Evolutionary conservation across 2,888 invertebrate species (phyloP).

Genomic region (Ceraclea dissimilis): DNA sequence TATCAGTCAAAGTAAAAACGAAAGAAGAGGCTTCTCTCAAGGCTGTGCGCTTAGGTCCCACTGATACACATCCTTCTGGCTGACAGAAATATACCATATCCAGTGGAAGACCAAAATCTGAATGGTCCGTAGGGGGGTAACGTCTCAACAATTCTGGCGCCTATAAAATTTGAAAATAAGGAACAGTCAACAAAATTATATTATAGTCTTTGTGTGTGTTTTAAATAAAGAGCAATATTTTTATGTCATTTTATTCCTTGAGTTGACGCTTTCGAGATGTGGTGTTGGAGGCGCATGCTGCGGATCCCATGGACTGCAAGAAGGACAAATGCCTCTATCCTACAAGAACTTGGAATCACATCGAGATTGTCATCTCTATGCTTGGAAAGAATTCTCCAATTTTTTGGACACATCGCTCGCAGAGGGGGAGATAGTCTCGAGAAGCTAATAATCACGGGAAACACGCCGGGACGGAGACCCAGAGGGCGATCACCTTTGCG

Average conservation of each 20-base stretch:
- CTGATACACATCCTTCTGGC: slow-evolving; percentile 94
- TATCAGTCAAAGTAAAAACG: slow-evolving; percentile 96
- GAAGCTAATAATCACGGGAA: no score
- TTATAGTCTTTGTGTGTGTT: background rate
- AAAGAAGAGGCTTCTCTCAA: slow-evolving; percentile 91
- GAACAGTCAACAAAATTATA: slow-evolving; percentile 27
- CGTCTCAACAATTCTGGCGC: slow-evolving; percentile 89
- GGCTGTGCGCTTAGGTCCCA: slow-evolving; percentile 78
- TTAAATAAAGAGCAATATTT: background rate
- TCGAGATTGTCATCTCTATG: no score
- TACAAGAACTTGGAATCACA: no score
- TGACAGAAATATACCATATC: slow-evolving; percentile 99
- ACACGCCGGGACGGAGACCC: no score
- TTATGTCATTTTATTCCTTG: slow-evolving; percentile 1
- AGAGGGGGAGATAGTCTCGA: no score
- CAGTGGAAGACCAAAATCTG: slow-evolving; percentile 93
- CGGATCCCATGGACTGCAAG: no score
- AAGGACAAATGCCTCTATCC: no score
- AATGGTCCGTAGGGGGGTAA: slow-evolving; percentile 93
- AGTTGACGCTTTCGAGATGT: no score
- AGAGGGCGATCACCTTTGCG: no score
- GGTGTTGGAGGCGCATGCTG: no score
- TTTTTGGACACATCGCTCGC: no score
- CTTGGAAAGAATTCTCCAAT: no score
- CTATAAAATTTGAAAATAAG: slow-evolving; percentile 39